Evolutionary conservation across 2,888 invertebrate genomes (phyloP), one percentile per base, ranked within the genome.

Genomic region (Sussaba pulchella): DNA sequence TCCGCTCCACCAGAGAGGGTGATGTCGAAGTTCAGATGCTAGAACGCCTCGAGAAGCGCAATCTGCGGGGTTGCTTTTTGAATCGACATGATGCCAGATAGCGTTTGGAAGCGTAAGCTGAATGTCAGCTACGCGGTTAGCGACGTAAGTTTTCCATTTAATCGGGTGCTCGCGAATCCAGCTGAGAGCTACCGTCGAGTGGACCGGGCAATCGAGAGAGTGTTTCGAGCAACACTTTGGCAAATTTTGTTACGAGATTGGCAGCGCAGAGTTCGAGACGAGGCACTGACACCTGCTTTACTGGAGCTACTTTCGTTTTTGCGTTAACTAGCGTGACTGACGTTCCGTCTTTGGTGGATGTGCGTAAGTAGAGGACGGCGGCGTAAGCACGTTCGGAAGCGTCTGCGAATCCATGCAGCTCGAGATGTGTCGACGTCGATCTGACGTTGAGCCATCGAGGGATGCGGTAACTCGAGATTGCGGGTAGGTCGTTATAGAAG

Each of bases 81-180:
- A 69, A 2, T 26, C 0, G 1, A 82, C 79, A 31, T 82, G 76
- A 6, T 45, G 21, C 79, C 77, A 80, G 26, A 41, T 26, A 0
- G 63, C 41, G 2, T 39, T n/a, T 3, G 45, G 41, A 3, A 69
- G 50, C 1, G 54, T 12, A 0, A 5, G 36, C 10, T 80, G 79
- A 1, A 82, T 80, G 8, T 72, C 71, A 0, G 79, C 17, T 0
- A 75, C 63, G 1, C 82, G 64, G 14, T 82, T 73, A 0, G 74
- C 79, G 0, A 82, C 74, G 31, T 67, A 82, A 6, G 69, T 75
- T 57, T 69, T 74, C 75, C 71, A 72, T 10, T 31, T 21, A 4
- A 2, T 59, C 0, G 78, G n/a, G n/a, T 43, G 21, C 0, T 17
- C 45, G 14, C 67, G 24, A 9, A 82, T 74, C 78, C 81, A 82